Evolutionary conservation across 92 coral and sea anemone genomes (phyloP).

Genomic region (Parazoanthus atlanticus): DNA sequence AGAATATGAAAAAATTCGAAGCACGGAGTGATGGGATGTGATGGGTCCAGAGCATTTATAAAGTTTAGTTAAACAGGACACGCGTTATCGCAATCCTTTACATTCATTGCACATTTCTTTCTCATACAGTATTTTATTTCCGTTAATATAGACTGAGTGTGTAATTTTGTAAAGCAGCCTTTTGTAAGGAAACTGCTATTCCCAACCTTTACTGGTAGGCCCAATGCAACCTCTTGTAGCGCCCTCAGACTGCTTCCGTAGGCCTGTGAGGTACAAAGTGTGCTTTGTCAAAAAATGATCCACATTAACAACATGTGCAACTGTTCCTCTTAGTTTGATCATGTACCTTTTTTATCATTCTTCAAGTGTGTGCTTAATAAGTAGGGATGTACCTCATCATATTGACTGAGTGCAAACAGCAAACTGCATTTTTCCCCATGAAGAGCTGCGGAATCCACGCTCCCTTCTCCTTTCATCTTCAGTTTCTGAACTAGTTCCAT

Average conservation of each 20-base stretch:
- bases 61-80: too few relatives aligned
- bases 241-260: constrained; percentile 35
- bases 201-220: constrained; percentile 36
- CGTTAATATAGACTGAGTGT: too few relatives aligned
- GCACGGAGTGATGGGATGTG: too few relatives aligned
- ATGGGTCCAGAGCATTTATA: too few relatives aligned
- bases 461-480: constrained; percentile 63
- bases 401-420: constrained; percentile 96
- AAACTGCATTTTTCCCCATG: constrained; percentile 84
- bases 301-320: not conserved
- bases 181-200: too few relatives aligned
- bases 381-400: constrained; percentile 74
- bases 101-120: too few relatives aligned
- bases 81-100: too few relatives aligned
- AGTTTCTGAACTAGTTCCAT: constrained; percentile 76
- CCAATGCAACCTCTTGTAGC: constrained; percentile 36
- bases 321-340: not conserved
- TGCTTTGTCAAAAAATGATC: not conserved
- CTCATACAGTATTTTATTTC: too few relatives aligned
- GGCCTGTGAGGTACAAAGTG: not conserved
- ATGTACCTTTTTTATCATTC: too few relatives aligned
- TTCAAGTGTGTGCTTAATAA: not conserved
- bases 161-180: too few relatives aligned
- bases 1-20: too few relatives aligned
- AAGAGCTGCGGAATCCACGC: constrained; percentile 74